A percentile compares a stretch with the other conserved stretches of the same genome.
phyloP scores from a whole-genome alignment of 2,113 vertebrate species.

The Centropus unirufus region DNA sequence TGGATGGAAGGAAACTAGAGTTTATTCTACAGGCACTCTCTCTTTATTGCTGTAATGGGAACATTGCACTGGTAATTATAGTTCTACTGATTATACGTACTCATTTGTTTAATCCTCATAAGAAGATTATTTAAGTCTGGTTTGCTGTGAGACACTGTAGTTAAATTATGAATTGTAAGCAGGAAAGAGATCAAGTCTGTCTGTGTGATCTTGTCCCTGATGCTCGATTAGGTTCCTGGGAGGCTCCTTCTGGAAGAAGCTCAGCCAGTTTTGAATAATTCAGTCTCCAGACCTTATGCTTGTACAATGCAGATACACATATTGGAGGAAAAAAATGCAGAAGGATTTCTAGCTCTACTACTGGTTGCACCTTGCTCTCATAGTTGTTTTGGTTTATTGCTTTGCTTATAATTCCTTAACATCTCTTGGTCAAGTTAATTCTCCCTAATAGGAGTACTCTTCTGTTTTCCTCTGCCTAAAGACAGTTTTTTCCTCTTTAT shows the following conservation, averaged over 20 bases:
- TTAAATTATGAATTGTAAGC: neutral
- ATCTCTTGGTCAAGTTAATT: neutral
- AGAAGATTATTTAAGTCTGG: neutral
- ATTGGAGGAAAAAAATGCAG: neutral
- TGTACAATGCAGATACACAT: neutral
- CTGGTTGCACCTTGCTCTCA: neutral
- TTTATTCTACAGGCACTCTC: neutral
- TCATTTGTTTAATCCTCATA: neutral
- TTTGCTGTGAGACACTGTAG: neutral
- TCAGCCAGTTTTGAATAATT: neutral
- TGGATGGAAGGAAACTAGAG: neutral
- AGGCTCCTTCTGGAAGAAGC: neutral
- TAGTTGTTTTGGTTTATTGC: neutral
- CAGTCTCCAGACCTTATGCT: neutral
- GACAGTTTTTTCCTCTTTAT: neutral
- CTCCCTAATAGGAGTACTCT: neutral
- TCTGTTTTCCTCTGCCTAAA: neutral
- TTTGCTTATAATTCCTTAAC: neutral
- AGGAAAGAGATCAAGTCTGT: neutral
- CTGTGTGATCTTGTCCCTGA: neutral
- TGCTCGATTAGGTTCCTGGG: neutral
- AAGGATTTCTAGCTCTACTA: neutral
- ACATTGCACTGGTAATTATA: neutral
- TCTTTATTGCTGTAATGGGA: neutral
- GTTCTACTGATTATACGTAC: constrained; percentile 4